Evolutionary conservation across 2,113 vertebrate species (phyloP), one percentile per base, ranked within the genome.

Genomic region (Phodopus roborovskii): DNA sequence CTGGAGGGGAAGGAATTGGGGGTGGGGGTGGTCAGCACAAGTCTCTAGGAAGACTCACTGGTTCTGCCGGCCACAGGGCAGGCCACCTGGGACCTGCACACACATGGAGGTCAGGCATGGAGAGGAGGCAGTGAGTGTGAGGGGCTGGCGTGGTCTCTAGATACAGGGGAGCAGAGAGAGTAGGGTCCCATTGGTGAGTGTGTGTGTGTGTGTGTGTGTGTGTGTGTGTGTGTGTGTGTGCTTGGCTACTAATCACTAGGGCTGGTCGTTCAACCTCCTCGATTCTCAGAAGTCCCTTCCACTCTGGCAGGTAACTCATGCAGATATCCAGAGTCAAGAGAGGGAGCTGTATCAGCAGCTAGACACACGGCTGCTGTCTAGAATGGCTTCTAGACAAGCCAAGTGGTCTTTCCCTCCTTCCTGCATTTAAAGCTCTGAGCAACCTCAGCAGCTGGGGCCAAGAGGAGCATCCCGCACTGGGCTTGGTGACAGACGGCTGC

Each of bases 221-320:
- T 36, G 6, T 58, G 5, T 2, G 6, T 5, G 16, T 24, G 86
- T 36, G 6, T 58, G 5, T 2, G 19, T 1, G 36, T 7, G 5
- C 73, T 62, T 53, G 39, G 26, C 64, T 74, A 68, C 82, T 66
- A 78, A 58, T 70, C 33, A 56, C 33, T 11, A 1, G 77, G 9
- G 48, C 60, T 42, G 48, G 36, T 10, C 64, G 2, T 24, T 22
- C 19, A 9, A 24, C 20, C n/a, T 39, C 60, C 2, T 0, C 16
- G 16, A 53, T 81, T 39, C 81, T 70, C 0, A 1, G 77, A 85
- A 85, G 68, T 50, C 56, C 20, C 68, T 11, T 66, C n/a, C 53
- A 11, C 48, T 30, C 91, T 36, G 62, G 70, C 42, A 78, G 53
- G 70, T 6, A 56, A 64, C 36, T 56, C 62, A 33, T 0, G 42